Evolutionary conservation across 2,113 vertebrate genomes (phyloP).

Genomic region (Entomyzon cyanotis): DNA sequence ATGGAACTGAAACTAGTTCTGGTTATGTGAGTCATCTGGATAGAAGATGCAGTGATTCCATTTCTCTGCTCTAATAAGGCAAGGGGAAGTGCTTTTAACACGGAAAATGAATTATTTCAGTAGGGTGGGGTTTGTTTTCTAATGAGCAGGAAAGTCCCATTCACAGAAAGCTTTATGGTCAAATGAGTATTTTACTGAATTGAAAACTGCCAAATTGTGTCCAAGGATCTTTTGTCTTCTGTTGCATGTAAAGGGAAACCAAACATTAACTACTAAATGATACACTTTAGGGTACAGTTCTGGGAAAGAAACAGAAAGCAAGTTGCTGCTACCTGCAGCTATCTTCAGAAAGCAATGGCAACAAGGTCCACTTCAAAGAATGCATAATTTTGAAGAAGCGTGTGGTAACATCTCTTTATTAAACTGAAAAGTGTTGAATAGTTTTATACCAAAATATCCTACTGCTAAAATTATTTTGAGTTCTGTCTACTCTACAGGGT

Average conservation of each 20-base stretch:
- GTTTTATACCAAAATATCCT: constrained; percentile 24
- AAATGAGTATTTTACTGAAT: background rate
- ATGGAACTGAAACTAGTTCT: background rate
- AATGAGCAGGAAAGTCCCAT: background rate
- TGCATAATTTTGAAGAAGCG: constrained; percentile 13
- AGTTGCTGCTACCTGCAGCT: background rate
- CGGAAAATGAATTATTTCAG: background rate
- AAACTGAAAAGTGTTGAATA: constrained; percentile 36
- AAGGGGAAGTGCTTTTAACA: background rate
- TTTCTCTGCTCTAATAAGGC: background rate
- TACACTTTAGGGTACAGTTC: background rate
- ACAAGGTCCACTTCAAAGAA: background rate
- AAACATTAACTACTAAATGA: background rate
- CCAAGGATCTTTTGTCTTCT: background rate
- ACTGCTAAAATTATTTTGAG: constrained; percentile 44
- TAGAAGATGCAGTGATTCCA: background rate
- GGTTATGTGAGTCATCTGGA: background rate
- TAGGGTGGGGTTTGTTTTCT: background rate
- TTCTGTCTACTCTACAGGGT: constrained; percentile 36
- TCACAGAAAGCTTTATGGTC: background rate
- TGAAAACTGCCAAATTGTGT: background rate
- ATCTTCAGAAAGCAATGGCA: background rate
- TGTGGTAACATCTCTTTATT: background rate
- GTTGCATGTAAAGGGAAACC: background rate
- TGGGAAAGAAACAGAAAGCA: background rate